Evolutionary conservation across 2,113 vertebrate species (phyloP).

Genomic region (Phyllostomus discolor): DNA sequence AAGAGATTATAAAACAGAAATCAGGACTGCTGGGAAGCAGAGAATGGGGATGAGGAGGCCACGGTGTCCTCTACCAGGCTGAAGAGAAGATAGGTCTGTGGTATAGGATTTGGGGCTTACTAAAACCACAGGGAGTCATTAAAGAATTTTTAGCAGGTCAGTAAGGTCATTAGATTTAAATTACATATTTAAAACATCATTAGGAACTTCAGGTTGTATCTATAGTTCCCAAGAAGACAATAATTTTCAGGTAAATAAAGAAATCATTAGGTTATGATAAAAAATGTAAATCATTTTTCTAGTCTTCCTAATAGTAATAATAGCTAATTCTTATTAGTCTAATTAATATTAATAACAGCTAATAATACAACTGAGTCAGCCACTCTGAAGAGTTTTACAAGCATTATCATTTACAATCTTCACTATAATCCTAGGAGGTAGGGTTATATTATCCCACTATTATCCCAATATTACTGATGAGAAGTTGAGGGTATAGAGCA

Average conservation of each 20-base stretch:
- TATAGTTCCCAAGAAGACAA: background rate
- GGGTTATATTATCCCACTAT: background rate
- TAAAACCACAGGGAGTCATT: background rate
- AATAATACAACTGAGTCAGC: background rate
- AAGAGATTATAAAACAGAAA: background rate
- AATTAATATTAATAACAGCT: constrained; percentile 5
- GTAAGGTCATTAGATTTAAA: background rate
- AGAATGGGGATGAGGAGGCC: background rate
- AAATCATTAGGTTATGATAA: background rate
- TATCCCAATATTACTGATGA: background rate
- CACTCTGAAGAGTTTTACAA: background rate
- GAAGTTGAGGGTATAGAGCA: background rate
- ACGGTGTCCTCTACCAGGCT: background rate
- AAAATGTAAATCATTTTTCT: constrained; percentile 21
- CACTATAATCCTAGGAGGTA: background rate
- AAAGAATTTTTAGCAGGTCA: background rate
- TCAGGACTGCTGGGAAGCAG: background rate
- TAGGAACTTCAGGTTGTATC: background rate
- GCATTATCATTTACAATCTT: background rate
- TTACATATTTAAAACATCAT: background rate
- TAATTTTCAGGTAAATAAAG: background rate
- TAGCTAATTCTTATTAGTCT: background rate
- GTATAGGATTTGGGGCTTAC: background rate
- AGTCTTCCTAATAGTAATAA: background rate
- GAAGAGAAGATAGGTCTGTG: background rate